Evolutionary conservation across 2,113 vertebrate species (phyloP).

Genomic region (Cervus canadensis): DNA sequence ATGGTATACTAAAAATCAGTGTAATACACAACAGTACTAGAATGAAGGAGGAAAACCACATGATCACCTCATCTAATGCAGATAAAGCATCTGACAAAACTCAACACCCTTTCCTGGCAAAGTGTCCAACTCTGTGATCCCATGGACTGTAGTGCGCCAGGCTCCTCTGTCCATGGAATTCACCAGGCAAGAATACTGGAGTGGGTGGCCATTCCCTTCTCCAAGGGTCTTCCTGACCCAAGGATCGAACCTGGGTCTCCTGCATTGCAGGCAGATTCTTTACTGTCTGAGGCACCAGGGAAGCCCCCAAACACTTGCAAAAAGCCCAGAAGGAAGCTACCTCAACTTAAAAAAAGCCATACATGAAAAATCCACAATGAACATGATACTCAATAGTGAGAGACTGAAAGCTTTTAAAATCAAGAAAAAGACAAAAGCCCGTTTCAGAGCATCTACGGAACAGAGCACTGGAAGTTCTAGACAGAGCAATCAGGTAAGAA

Average conservation of each 20-base stretch:
- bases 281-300: neutral
- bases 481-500: neutral
- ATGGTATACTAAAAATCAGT: neutral
- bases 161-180: neutral
- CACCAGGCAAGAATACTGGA: neutral
- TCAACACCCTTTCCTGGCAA: neutral
- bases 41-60: neutral
- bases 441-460: neutral
- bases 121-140: neutral
- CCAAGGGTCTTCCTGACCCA: neutral
- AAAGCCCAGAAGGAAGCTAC: neutral
- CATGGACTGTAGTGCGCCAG: neutral
- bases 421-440: neutral
- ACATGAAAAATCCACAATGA: neutral
- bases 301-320: neutral
- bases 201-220: neutral
- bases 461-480: neutral
- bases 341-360: neutral
- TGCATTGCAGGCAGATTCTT: neutral
- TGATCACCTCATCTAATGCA: neutral
- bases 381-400: neutral
- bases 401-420: neutral
- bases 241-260: neutral
- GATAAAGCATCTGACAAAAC: neutral
- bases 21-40: neutral